These are phyloP conservation scores for Drosophila maculinotata DNA, from an alignment of 2,888 invertebrate genomes.

Conservation along the genomic window DNA sequence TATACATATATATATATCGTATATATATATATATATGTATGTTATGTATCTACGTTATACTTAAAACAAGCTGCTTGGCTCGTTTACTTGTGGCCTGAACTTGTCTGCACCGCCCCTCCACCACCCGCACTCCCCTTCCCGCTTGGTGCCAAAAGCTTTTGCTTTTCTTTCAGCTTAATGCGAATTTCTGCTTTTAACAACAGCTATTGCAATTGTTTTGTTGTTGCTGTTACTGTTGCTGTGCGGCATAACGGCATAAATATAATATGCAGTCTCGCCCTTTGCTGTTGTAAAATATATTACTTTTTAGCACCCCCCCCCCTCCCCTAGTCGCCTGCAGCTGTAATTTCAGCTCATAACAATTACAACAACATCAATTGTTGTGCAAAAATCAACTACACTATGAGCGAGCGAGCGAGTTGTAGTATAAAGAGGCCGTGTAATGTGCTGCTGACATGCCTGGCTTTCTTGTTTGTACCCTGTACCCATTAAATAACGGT, in stretches of 20 bases:
- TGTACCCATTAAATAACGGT: not conserved
- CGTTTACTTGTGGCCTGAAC: conserved; percentile 76
- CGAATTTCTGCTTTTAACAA: conserved; percentile 78
- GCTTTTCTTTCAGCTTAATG: conserved; percentile 78
- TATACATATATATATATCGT: not conserved
- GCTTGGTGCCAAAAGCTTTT: conserved; percentile 32
- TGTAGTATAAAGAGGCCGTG: conserved; percentile 34
- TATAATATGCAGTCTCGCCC: conserved; percentile 79
- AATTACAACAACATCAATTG: conserved; percentile 74
- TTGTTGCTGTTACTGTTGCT: conserved; percentile 33
- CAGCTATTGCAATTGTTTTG: conserved; percentile 62
- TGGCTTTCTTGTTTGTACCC: conserved; percentile 22
- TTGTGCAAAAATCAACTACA: conserved; percentile 65
- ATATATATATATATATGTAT: not conserved
- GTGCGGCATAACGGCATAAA: conserved; percentile 66
- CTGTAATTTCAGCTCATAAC: conserved; percentile 77
- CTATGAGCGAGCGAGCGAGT: not conserved
- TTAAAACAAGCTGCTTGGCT: conserved; percentile 75
- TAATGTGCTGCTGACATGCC: conserved; percentile 77
- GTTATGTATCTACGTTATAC: too few relatives aligned
- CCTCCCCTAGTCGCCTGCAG: conserved; percentile 1
- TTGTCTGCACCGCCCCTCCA: conserved; percentile 47
- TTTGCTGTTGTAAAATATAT: conserved; percentile 73
- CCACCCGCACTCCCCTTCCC: not conserved
- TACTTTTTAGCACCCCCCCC: conserved; percentile 62